Conservation (phyloP, 1,140 invertebrate genomes). For the Calephelis virginiensis region DNA sequence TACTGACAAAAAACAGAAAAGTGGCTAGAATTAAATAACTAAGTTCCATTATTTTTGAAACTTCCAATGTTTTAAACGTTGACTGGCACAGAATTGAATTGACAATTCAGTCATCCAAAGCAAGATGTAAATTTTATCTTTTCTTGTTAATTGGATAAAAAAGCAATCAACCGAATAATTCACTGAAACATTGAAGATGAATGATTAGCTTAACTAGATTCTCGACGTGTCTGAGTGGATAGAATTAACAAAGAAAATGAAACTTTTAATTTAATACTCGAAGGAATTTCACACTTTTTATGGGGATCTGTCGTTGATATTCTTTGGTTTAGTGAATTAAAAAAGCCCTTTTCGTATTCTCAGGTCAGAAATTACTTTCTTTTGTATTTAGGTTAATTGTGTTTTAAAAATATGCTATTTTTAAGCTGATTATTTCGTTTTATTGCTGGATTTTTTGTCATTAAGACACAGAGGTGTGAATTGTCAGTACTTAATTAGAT, state of each 20-base stretch:
- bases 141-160: slow-evolving; percentile 7
- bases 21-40: too few relatives aligned
- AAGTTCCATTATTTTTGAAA: too few relatives aligned
- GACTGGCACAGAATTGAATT: neutral
- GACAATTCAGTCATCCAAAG: neutral
- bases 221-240: slow-evolving; percentile 11
- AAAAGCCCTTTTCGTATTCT: neutral
- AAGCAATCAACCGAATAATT: slow-evolving; percentile 15
- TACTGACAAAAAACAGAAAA: too few relatives aligned
- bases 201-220: slow-evolving; percentile 15
- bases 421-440: too few relatives aligned
- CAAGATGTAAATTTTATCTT: neutral
- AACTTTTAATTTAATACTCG: slow-evolving; percentile 13
- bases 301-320: slow-evolving; percentile 4
- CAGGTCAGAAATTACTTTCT: too few relatives aligned
- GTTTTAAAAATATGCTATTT: too few relatives aligned
- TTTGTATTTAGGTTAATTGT: too few relatives aligned
- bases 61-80: too few relatives aligned
- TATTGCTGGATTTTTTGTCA: too few relatives aligned
- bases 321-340: slow-evolving; percentile 6
- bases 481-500: too few relatives aligned
- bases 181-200: slow-evolving; percentile 13
- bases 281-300: neutral
- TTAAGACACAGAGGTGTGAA: too few relatives aligned
- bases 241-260: slow-evolving; percentile 12